Base-by-base conservation (phyloP, 2,888 invertebrate genomes). In the Lochmaea capreae region DNA sequence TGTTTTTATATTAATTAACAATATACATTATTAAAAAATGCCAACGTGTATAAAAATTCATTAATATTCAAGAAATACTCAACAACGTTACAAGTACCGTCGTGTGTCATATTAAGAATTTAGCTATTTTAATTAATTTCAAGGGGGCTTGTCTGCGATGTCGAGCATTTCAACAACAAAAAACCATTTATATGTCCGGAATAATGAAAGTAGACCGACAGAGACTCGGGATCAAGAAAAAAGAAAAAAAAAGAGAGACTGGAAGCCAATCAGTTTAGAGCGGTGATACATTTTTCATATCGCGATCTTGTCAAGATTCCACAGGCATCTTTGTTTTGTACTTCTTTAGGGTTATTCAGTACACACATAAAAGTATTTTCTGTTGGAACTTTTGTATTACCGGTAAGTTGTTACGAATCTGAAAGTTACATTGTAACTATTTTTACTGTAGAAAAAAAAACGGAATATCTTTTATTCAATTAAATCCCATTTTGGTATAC, bases 251-350 rank as follows among this genome's bases (percentile, higher is more conserved):
- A 54, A 61, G 72, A 59, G 66, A 76, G 77, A 78, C 78, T 78
- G 79, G 79, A 75, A 79, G 80, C 84, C 83, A 83, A 84, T 84
- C 83, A 82, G 82, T 82, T 82, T 79, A 77, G 80, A 78, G 76
- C 80, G 79, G 80, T 81, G 83, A 85, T 86, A 86, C 85, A 86
- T 86, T 86, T 86, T 86, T 86, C 86, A 86, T 86, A 86, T 84
- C 82, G 81, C 81, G 81, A 81, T 79, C 84, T 84, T 83, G 84
- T 84, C 84, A 81, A 82, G 83, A 85, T 84, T 85, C 84, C 83
- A 80, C 77, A 72, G 80, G 81, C 83, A 79, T 84, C 81, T 82
- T 79, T 80, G 81, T 84, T 84, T 84, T 83, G 82, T 83, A 81
- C 79, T 75, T 77, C 79, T 80, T 77, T 74, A 79, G 81, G 62